Percentiles rank a stretch among this genome's conserved stretches.
Conservation (phyloP, 2,113 vertebrate species). For the Bungarus multicinctus region DNA sequence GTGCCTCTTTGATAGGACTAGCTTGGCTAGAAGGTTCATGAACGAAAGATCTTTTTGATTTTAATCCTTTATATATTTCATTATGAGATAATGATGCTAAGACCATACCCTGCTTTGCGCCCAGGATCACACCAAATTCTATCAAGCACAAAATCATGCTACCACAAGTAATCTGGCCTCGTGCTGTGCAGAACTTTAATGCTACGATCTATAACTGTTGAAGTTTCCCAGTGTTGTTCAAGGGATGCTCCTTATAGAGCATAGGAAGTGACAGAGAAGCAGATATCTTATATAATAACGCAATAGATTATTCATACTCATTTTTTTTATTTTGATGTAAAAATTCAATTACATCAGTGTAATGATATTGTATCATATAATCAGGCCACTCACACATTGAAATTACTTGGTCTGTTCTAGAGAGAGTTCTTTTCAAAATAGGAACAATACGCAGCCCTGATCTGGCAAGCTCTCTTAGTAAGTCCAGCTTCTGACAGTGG, state of each 20-base stretch:
- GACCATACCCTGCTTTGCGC: not conserved
- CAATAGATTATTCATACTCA: not conserved
- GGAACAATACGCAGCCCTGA: slow-evolving; percentile 22
- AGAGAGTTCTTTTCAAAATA: slow-evolving; percentile 24
- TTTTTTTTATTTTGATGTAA: not conserved
- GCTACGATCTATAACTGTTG: not conserved
- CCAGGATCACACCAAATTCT: not conserved
- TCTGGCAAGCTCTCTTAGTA: slow-evolving; percentile 30
- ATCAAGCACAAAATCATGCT: not conserved
- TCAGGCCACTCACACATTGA: not conserved
- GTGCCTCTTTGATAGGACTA: not conserved
- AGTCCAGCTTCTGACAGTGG: slow-evolving; percentile 28
- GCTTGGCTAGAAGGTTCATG: not conserved
- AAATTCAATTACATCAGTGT: not conserved
- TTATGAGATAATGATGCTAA: not conserved
- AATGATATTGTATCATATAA: not conserved
- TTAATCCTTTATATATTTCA: not conserved
- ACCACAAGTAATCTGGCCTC: not conserved
- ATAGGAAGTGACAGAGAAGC: not conserved
- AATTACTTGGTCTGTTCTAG: not conserved
- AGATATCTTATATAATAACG: not conserved
- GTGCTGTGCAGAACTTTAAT: not conserved
- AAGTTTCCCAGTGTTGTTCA: not conserved
- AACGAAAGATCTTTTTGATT: not conserved
- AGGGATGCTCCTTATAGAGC: not conserved